Percentiles rank a stretch among this genome's conserved stretches.
Evolutionary conservation across 2,888 invertebrate species (phyloP).

Genomic region (Punctoribates punctum): DNA sequence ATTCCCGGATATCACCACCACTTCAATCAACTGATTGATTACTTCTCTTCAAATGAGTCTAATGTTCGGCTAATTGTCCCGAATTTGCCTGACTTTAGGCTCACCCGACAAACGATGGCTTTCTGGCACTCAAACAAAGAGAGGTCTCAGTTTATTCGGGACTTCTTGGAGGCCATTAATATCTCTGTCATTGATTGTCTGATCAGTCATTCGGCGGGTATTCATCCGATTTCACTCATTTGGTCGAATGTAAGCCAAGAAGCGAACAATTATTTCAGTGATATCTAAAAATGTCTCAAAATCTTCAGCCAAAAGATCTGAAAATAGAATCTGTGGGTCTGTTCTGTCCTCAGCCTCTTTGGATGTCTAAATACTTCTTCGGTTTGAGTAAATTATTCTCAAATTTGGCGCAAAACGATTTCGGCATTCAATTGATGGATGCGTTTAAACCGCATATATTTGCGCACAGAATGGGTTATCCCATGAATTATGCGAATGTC

Average conservation of each 20-base stretch:
- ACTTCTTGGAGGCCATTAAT: constrained; percentile 23
- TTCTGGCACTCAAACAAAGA: constrained; percentile 41
- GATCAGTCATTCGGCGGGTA: constrained; percentile 38
- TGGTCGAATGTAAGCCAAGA: constrained; percentile 38
- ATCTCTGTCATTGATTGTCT: constrained; percentile 39
- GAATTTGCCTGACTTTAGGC: constrained; percentile 40
- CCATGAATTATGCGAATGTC: constrained; percentile 10
- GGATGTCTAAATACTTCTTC: constrained; percentile 20
- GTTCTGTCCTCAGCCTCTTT: constrained; percentile 34
- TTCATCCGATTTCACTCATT: constrained; percentile 33
- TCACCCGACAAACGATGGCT: constrained; percentile 32
- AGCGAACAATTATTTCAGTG: neutral
- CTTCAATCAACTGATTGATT: neutral
- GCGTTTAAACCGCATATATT: neutral
- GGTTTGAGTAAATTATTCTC: neutral
- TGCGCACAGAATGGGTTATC: neutral
- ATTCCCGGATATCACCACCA: constrained; percentile 23
- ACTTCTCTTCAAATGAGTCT: constrained; percentile 46
- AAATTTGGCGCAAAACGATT: neutral
- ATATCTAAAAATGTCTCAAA: neutral
- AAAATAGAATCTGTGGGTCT: constrained; percentile 15
- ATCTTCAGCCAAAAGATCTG: constrained; percentile 33
- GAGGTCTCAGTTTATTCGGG: constrained; percentile 20
- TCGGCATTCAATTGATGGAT: constrained; percentile 26
- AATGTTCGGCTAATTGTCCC: constrained; percentile 39